Base-by-base conservation (phyloP, 2,113 vertebrate genomes). In the Andinoacara biseriatus region DNA sequence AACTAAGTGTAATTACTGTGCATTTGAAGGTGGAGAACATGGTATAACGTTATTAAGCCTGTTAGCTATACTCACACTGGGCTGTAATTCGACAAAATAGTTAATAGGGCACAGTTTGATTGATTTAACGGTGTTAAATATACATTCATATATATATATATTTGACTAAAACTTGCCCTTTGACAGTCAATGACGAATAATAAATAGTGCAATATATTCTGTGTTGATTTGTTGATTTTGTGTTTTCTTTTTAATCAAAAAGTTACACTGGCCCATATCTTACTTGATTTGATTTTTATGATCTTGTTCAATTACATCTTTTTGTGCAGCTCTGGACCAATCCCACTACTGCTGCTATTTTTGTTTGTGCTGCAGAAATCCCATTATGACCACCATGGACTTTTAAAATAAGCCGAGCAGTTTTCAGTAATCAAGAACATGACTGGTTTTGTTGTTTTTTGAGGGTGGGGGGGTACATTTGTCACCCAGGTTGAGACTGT, bases 241-340 rank as follows among this genome's bases (percentile, higher is more conserved):
- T 72, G 24, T 26, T 52, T 72, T 72, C 24, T 72, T 72, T 72
- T 54, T 69, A 29, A 72, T 43, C 46, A 72, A 52, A 72, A 72
- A 7, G 65, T 52, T 52, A 72, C 26, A 63, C 33, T 63, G 33
- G 46, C 26, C 26, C 26, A 54, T 31, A 72, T 31, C 20, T 11
- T 33, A 72, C 6, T 10, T 5, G 46, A 54, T 54, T 72, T 52
- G 52, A 52, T 72, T 52, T 3, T 6, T 31, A 17, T 72, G 67
- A 72, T 26, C 46, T 54, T 0, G 0, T 54, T 72, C 26, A 17
- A 17, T 5, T 5, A 17, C 5, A 72, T 72, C 67, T 54, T 72
- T 26, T 54, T 33, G 46, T 72, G 26, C 46, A 33, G 22, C 58
- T 58, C 58, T 58, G 13, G 3, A 58, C 26, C 43, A 72, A 26